Conservation (phyloP, 2,113 vertebrate genomes). For the human (Homo sapiens) region DNA sequence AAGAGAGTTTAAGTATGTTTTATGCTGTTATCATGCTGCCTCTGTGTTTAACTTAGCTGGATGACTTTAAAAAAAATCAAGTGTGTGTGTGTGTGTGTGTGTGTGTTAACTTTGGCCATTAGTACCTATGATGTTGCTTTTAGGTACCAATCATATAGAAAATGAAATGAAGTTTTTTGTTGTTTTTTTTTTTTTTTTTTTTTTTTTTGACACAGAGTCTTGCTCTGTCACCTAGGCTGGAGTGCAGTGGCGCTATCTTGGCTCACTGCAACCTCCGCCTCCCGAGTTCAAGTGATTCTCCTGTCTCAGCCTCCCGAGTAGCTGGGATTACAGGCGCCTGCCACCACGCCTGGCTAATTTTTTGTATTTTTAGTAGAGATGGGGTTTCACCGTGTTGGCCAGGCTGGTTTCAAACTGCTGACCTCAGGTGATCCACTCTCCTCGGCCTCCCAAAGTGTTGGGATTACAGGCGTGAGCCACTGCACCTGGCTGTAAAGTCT, state of each 20-base stretch:
- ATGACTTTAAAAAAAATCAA: background rate
- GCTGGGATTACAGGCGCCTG: background rate
- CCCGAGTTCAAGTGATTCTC: background rate
- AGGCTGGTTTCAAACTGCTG: background rate
- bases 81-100: background rate
- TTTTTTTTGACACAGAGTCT: background rate
- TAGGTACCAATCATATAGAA: background rate
- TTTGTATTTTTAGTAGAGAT: background rate
- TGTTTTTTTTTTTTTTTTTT: background rate
- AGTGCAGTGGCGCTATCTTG: background rate
- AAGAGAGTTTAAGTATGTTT: background rate
- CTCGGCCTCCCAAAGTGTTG: background rate
- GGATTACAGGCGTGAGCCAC: no score
- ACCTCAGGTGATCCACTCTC: background rate
- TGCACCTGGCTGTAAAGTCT: background rate
- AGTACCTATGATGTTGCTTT: background rate
- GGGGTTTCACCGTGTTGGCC: background rate
- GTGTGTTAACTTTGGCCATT: background rate
- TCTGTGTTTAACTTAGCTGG: background rate
- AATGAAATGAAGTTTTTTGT: background rate
- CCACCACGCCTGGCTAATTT: background rate
- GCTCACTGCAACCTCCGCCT: background rate
- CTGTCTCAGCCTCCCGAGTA: background rate
- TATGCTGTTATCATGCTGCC: background rate
- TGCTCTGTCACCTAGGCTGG: background rate